These are phyloP conservation scores for Corvus cornix DNA, from an alignment of 2,113 vertebrate genomes.

Conservation along the genomic window DNA sequence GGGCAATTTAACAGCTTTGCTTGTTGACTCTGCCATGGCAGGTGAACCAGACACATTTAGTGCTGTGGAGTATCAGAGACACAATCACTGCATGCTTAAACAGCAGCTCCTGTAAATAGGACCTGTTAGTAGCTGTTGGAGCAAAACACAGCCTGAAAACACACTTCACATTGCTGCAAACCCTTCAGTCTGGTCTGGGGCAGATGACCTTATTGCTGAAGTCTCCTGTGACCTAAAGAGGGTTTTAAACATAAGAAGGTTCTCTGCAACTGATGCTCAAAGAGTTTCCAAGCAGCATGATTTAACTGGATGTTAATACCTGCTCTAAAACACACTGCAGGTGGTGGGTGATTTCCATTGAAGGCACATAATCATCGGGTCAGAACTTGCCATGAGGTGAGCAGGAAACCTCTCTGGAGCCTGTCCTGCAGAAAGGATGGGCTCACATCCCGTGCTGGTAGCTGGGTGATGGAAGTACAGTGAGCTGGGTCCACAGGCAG, in stretches of 20 bases:
- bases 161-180: neutral
- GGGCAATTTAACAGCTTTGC: neutral
- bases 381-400: neutral
- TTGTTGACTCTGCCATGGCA: neutral
- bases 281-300: neutral
- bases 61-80: neutral
- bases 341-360: neutral
- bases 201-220: neutral
- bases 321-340: neutral
- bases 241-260: neutral
- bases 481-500: neutral
- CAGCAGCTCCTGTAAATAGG: neutral
- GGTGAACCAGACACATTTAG: neutral
- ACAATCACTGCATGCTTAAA: neutral
- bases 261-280: neutral
- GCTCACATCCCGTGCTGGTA: accelerated
- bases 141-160: neutral
- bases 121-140: neutral
- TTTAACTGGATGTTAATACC: neutral
- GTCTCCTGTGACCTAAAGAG: neutral
- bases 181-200: neutral
- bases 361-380: neutral
- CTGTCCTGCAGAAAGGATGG: neutral
- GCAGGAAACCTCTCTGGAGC: neutral
- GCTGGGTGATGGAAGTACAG: neutral